A percentile compares a stretch with the other conserved stretches of the same genome.
Evolutionary conservation across 2,888 invertebrate genomes (phyloP).

Genomic region (Ophion slaviceki): DNA sequence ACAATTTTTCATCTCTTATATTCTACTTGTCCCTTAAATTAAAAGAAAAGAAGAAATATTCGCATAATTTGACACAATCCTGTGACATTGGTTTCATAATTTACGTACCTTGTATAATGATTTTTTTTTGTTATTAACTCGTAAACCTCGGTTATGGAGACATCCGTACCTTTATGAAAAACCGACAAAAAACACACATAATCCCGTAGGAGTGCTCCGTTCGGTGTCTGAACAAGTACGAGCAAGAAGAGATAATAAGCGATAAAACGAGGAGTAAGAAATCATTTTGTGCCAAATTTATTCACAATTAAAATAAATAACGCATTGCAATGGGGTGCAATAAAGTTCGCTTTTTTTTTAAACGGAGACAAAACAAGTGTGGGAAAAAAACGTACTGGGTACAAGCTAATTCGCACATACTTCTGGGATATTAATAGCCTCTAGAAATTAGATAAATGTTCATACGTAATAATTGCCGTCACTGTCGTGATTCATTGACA

Average conservation of each 20-base stretch:
- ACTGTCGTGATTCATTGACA: conserved; percentile 36
- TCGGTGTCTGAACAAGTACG: conserved; percentile 69
- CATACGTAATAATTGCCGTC: conserved; percentile 52
- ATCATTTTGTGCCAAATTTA: conserved; percentile 58
- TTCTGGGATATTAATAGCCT: conserved; percentile 56
- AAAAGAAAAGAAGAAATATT: conserved; percentile 2
- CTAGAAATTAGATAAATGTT: conserved; percentile 60
- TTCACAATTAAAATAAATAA: conserved; percentile 49
- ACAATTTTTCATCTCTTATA: conserved; percentile 7
- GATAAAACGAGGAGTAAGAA: conserved; percentile 72
- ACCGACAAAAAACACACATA: conserved; percentile 38
- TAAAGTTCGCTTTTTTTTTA: conserved; percentile 51
- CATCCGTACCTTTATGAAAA: conserved; percentile 62
- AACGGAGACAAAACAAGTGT: neutral
- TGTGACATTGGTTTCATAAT: conserved; percentile 17
- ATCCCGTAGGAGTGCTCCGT: conserved; percentile 71
- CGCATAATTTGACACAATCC: neutral
- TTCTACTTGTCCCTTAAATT: conserved; percentile 35
- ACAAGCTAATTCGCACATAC: conserved; percentile 57
- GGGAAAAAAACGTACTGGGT: conserved; percentile 36
- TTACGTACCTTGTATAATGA: conserved; percentile 46
- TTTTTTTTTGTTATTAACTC: conserved; percentile 38
- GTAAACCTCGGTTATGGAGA: conserved; percentile 48
- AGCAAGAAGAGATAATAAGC: conserved; percentile 69
- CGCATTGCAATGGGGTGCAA: conserved; percentile 62